Evolutionary conservation across 2,113 vertebrate species (phyloP).

Genomic region (Aegypius monachus): DNA sequence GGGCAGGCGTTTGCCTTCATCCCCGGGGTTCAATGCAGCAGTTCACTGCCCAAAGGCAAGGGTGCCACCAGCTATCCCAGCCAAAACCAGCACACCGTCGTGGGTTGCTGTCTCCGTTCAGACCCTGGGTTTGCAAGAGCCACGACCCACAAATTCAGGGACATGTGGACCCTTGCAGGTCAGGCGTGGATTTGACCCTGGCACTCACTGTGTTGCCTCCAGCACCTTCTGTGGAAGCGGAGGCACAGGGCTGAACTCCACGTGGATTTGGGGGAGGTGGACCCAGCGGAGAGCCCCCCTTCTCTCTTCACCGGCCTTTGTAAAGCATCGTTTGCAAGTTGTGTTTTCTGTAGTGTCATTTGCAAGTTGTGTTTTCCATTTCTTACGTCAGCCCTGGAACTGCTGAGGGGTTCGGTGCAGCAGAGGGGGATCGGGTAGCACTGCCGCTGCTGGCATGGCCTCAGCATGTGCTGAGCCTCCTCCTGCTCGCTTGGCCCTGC

Average conservation of each 20-base stretch:
- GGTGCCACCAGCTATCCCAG: neutral
- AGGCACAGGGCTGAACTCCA: neutral
- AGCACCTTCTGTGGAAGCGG: neutral
- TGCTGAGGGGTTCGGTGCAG: fast-evolving
- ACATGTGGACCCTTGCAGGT: fast-evolving
- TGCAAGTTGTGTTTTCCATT: neutral
- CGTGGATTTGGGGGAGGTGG: too few relatives aligned
- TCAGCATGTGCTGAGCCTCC: neutral
- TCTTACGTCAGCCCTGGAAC: neutral
- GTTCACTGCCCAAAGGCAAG: neutral
- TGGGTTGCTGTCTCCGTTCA: neutral
- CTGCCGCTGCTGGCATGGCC: fast-evolving
- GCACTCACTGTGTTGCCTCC: neutral
- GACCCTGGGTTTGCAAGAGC: neutral
- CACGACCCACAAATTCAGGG: neutral
- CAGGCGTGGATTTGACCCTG: neutral
- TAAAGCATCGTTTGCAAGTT: neutral
- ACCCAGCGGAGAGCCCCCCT: neutral
- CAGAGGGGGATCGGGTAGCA: neutral
- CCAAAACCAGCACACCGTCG: fast-evolving
- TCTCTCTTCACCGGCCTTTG: neutral
- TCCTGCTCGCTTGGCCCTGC: neutral
- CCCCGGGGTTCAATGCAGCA: fast-evolving
- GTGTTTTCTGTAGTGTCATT: neutral
- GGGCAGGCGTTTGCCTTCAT: fast-evolving